A percentile compares a stretch with the other conserved stretches of the same genome.
phyloP scores from a whole-genome alignment of 2,797 vertebrate genomes.

The Melanotaenia nigrans region DNA sequence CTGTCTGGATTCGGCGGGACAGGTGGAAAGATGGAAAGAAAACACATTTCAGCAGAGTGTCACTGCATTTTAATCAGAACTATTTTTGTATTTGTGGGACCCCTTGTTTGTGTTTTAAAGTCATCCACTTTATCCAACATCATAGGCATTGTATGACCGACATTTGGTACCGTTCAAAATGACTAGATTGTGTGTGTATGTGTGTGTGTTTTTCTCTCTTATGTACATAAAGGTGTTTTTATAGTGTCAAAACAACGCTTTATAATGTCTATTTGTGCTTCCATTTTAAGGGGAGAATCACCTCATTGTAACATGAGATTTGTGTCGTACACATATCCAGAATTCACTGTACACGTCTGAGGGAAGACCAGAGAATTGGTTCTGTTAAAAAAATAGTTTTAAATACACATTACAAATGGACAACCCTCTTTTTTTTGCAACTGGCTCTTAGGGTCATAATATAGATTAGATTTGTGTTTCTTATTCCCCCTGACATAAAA shows the following conservation, averaged over 20 bases:
- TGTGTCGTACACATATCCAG: background rate
- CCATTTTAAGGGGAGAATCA: background rate
- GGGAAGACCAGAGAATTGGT: background rate
- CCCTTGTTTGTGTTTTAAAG: constrained; percentile 50
- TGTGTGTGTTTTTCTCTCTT: constrained; percentile 51
- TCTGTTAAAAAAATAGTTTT: background rate
- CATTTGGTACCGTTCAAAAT: constrained; percentile 75
- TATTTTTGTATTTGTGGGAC: constrained; percentile 75
- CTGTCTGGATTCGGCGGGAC: constrained; percentile 24
- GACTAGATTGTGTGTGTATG: constrained; percentile 40
- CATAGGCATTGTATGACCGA: constrained; percentile 47
- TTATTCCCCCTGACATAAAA: background rate
- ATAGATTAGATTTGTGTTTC: background rate
- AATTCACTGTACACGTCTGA: background rate
- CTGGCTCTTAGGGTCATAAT: no score
- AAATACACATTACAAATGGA: background rate
- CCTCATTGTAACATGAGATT: background rate
- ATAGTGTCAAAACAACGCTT: constrained; percentile 52
- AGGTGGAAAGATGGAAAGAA: constrained; percentile 38
- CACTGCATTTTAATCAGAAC: constrained; percentile 67
- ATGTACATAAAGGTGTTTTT: constrained; percentile 80
- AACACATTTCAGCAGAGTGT: constrained; percentile 19
- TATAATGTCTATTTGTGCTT: constrained; percentile 15
- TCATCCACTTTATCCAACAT: constrained; percentile 43
- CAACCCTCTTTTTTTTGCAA: background rate